Evolutionary conservation across 2,113 vertebrate genomes (phyloP).

Genomic region (Lophotis ruficrista): DNA sequence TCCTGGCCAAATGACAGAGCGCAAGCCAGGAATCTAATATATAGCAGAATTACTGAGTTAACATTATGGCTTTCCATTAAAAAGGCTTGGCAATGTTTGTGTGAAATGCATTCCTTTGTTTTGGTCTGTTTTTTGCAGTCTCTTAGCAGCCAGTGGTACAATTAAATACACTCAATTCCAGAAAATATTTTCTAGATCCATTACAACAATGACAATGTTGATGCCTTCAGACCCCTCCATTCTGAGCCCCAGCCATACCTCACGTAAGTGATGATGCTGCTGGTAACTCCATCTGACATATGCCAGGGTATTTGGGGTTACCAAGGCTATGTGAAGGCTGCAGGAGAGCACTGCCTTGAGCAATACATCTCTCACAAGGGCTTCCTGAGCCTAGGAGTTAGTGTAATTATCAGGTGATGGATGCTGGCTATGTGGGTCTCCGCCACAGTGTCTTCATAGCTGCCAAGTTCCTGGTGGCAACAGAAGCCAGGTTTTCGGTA

Average conservation of each 20-base stretch:
- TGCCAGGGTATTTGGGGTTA: background rate
- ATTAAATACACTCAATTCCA: background rate
- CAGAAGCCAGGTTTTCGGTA: background rate
- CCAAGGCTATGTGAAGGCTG: background rate
- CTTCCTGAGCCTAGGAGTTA: background rate
- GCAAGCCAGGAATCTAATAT: background rate
- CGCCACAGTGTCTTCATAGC: background rate
- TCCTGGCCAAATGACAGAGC: background rate
- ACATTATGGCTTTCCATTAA: background rate
- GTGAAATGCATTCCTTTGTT: background rate
- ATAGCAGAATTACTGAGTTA: background rate
- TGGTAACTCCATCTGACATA: background rate
- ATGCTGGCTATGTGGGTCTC: background rate
- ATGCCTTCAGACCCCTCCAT: background rate
- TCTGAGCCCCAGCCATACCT: background rate
- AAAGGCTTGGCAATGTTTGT: background rate
- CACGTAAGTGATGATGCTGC: background rate
- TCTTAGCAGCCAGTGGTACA: background rate
- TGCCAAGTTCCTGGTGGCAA: background rate
- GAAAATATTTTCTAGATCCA: background rate
- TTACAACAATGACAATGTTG: background rate
- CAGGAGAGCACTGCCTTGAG: background rate
- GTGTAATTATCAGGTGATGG: background rate
- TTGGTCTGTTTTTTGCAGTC: background rate
- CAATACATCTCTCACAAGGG: background rate